These are phyloP conservation scores for Nomada lathburiana DNA, from an alignment of 2,888 invertebrate species.

Conservation along the genomic window DNA sequence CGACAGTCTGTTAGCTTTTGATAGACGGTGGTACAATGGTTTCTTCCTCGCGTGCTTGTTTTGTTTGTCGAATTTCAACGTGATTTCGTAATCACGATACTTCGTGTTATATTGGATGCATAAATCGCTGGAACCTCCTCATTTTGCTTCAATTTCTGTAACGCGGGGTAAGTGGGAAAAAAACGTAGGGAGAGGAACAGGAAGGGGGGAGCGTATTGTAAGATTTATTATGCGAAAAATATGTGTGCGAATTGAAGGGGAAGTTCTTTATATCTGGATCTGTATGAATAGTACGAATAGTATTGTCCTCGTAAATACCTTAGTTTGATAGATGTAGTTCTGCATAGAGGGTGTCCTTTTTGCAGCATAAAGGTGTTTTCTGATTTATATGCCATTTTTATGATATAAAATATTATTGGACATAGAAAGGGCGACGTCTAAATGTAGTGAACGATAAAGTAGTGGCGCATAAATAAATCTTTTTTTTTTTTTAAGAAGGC, in stretches of 20 bases:
- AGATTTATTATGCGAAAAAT: slow-evolving; percentile 2
- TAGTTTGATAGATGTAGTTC: not conserved
- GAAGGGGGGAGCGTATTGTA: too few relatives aligned
- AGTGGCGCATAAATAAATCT: not conserved
- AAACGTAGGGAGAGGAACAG: not conserved
- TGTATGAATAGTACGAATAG: not conserved
- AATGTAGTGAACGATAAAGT: not conserved
- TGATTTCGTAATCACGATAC: too few relatives aligned
- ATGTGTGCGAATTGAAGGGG: not conserved
- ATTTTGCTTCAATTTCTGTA: not conserved
- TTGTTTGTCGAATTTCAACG: not conserved
- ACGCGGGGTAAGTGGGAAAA: not conserved
- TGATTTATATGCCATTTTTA: not conserved
- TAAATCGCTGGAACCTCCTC: not conserved
- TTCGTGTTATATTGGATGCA: too few relatives aligned
- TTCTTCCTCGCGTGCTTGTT: not conserved
- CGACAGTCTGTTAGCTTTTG: not conserved
- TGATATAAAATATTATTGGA: not conserved
- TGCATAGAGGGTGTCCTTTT: not conserved
- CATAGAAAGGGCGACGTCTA: not conserved
- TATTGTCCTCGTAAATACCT: not conserved
- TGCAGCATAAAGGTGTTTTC: not conserved
- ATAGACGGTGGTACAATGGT: not conserved
- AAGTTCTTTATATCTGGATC: not conserved
- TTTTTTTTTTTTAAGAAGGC: not conserved